A percentile compares a stretch with the other conserved stretches of the same genome.
Evolutionary conservation across 2,797 vertebrate species (phyloP).

Genomic region (Phoxinus dragarum): DNA sequence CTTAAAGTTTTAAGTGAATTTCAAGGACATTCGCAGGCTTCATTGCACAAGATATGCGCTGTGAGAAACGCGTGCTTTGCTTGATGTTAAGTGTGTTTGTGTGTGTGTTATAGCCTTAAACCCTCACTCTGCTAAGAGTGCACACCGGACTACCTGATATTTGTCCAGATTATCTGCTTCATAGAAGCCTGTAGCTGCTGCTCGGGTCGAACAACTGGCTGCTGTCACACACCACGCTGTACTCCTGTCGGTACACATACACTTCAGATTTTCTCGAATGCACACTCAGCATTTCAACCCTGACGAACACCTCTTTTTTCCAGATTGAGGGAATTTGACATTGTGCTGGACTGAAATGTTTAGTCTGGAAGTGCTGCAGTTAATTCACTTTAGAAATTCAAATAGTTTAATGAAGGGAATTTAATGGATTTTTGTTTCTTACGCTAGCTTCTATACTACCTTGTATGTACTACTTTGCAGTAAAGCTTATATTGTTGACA

Average conservation of each 20-base stretch:
- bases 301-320: not conserved
- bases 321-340: not conserved
- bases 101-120: slow-evolving; percentile 6
- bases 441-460: not conserved
- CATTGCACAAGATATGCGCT: too few species aligned
- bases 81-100: too few species aligned
- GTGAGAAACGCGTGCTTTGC: too few species aligned
- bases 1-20: too few species aligned
- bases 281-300: slow-evolving; percentile 28
- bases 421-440: not conserved
- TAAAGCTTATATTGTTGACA: not conserved
- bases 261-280: slow-evolving; percentile 33
- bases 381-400: not conserved
- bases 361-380: not conserved
- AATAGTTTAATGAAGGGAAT: not conserved
- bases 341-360: not conserved
- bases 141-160: slow-evolving; percentile 53
- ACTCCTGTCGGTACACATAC: slow-evolving; percentile 25
- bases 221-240: slow-evolving; percentile 21
- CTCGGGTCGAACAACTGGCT: slow-evolving; percentile 16
- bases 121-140: slow-evolving; percentile 36
- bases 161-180: slow-evolving; percentile 64
- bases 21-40: too few species aligned
- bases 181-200: slow-evolving; percentile 48
- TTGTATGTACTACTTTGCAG: not conserved